Base-by-base conservation (phyloP, 2,113 vertebrate species). In the Lamprotornis superbus region DNA sequence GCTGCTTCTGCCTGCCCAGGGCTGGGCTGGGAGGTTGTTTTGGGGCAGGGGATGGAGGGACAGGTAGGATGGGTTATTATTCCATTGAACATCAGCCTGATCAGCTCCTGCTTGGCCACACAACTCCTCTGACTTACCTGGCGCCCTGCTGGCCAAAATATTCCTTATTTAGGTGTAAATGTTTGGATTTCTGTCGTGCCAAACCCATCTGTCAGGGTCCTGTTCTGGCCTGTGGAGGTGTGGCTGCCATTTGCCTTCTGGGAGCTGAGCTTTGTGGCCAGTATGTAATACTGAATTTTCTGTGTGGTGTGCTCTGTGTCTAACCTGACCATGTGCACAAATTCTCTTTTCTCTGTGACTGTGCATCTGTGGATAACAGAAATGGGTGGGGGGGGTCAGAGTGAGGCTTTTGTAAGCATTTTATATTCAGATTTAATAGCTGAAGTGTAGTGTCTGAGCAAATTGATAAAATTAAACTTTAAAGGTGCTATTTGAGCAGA, bases 281-380 rank as follows among this genome's bases (percentile, higher is more conserved):
- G 1, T 13, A 0, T 39, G 3, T 11, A 5, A 55, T 3, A 9
- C 11, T n/a, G n/a, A 42, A 64, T 63, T 77, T 59, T 50, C 6
- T 39, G 39, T 31, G 18, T 23, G 42, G 1, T 59, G 11, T 13
- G 14, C 40, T 71, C 35, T 52, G 24, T 86, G 30, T 35, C 44
- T 39, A 6, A 60, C 15, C 9, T 9, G 33, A 60, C 6, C 33
- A 2, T 0, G 2, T 70, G 59, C 56, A 19, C 56, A 59, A 31
- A 24, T 59, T 37, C 23, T 24, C 47, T 55, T 63, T 31, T 70
- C 46, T 28, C 7, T 73, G 27, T 57, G 31, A 16, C 16, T 50
- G 0, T 28, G 40, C 25, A 20, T 18, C 49, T 33, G 10, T 12
- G 40, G 39, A 0, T 20, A 15, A 20, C 25, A 27, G 2, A 27